These are phyloP conservation scores for Agelaius tricolor DNA, from an alignment of 2,113 vertebrate species.

Conservation along the genomic window DNA sequence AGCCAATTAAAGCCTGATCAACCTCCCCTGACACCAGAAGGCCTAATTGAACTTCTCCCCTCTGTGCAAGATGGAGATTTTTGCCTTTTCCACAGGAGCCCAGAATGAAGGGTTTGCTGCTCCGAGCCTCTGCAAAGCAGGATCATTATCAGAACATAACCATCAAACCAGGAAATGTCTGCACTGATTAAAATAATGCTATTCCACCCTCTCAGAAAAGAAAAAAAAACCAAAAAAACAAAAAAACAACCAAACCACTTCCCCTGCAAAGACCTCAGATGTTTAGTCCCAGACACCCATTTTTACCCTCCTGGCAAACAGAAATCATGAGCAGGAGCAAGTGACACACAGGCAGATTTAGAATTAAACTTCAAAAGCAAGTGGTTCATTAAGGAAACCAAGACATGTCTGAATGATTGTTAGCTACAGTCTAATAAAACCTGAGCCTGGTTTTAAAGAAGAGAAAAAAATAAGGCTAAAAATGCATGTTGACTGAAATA, in stretches of 20 bases:
- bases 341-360: not conserved
- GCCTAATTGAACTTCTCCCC: slow-evolving; percentile 12
- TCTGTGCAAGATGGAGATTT: not conserved
- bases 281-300: not conserved
- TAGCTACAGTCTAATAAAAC: not conserved
- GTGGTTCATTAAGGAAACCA: not conserved
- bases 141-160: slow-evolving; percentile 1
- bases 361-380: slow-evolving; percentile 32
- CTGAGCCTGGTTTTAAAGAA: not conserved
- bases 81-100: not conserved
- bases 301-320: not conserved
- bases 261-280: not conserved
- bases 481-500: not conserved
- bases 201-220: not conserved
- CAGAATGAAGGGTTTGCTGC: not conserved
- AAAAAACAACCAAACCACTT: not conserved
- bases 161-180: not conserved
- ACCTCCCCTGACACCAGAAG: not conserved
- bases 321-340: not conserved
- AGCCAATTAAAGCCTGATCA: slow-evolving; percentile 29
- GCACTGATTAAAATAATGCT: slow-evolving; percentile 7
- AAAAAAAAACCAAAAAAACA: not conserved
- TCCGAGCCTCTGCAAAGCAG: not conserved
- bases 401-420: not conserved
- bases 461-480: not conserved